Base-by-base conservation (phyloP, 1,140 invertebrate genomes). In the Lordiphosa stackelbergi region DNA sequence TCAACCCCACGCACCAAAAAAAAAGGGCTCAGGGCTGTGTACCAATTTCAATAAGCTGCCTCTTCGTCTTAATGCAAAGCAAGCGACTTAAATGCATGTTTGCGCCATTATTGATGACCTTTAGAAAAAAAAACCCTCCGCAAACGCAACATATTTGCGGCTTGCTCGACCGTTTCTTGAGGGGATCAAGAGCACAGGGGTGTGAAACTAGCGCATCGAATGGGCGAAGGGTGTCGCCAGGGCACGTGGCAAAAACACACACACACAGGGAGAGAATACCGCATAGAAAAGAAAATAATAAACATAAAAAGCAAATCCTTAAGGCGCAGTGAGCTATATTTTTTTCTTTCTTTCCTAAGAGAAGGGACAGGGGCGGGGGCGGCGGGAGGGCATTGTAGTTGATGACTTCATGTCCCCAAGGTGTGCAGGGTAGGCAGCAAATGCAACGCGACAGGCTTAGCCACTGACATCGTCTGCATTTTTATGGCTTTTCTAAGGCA, bases 241-340 rank as follows among this genome's bases (percentile, higher is more conserved):
- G 58, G 48, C 68, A 70, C 68, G 68, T 70, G 66, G 58, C 64
- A 22, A 49, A 28, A 54, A 48, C 45, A 65, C 45, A 58, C 45
- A 58, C 10, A 47, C 42, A 52, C 16, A 43, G 24, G 13, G 36
- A 51, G 13, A 35, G 22, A 51, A 51, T 38, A 16, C 36, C 16
- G 52, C 48, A 53, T 56, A 36, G 55, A 19, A 56, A 43, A 53
- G 53, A 57, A 62, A 70, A 70, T 70, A 70, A 66, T 68, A 70
- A 70, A 70, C 68, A 70, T 70, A 70, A 70, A 70, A 70, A 62
- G 64, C 58, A 70, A 70, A 70, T 70, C 68, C 68, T 70, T 37
- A 62, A 70, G 64, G 64, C 60, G 58, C 68, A 66, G 58, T 63
- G 48, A 57, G 68, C 58, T 57, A 69, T 53, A 63, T 62, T 66